phyloP scores from a whole-genome alignment of 2,113 vertebrate genomes.

The Siphamia tubifer region DNA sequence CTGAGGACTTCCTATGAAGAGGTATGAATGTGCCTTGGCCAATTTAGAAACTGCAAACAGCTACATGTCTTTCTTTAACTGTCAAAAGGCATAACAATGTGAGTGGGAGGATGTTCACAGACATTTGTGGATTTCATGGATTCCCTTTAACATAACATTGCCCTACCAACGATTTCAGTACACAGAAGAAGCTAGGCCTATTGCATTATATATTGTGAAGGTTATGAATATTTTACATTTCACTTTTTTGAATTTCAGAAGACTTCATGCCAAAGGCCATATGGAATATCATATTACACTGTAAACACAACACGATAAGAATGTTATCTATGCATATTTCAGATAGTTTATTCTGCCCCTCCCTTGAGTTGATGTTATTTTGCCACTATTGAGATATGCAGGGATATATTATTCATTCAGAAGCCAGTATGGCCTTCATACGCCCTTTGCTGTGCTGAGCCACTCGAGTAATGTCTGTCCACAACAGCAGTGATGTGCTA shows the following conservation, averaged over 20 bases:
- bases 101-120: conserved; percentile 43
- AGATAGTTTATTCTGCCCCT: not conserved
- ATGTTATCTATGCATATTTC: conserved; percentile 20
- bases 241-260: conserved; percentile 19
- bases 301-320: conserved; percentile 23
- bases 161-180: conserved; percentile 11
- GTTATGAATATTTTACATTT: conserved; percentile 17
- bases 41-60: conserved; percentile 45
- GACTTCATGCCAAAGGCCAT: not conserved
- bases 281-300: conserved; percentile 1
- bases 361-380: not conserved
- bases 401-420: conserved; percentile 46
- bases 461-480: conserved; percentile 8
- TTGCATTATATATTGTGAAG: conserved; percentile 27
- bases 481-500: conserved; percentile 35
- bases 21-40: conserved; percentile 30
- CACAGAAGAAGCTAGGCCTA: conserved; percentile 16
- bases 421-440: conserved; percentile 29
- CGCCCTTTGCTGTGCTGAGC: conserved; percentile 39
- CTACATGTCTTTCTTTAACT: conserved; percentile 37
- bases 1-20: conserved; percentile 38
- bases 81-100: conserved; percentile 36
- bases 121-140: conserved; percentile 39
- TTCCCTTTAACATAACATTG: conserved; percentile 10
- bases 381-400: conserved; percentile 34